These are phyloP conservation scores for Neocrepidodera transversa DNA, from an alignment of 2,888 invertebrate species.

Conservation along the genomic window DNA sequence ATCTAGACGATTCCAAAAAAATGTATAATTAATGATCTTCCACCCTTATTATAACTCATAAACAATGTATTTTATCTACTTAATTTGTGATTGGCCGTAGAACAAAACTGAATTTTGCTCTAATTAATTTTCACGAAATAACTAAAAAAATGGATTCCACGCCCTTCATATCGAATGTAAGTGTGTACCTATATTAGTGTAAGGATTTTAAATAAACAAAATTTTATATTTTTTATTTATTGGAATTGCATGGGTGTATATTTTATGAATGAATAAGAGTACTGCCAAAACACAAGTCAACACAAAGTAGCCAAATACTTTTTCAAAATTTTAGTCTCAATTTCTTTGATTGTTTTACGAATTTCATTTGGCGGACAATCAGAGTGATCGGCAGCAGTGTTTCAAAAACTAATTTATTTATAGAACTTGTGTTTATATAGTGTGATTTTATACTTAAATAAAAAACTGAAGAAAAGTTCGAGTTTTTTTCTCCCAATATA, in stretches of 20 bases:
- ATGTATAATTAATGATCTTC: too few species aligned
- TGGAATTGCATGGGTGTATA: constrained; percentile 22
- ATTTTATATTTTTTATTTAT: constrained; percentile 10
- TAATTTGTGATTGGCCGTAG: too few species aligned
- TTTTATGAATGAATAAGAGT: constrained; percentile 39
- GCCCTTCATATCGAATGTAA: constrained; percentile 6
- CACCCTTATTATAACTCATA: too few species aligned
- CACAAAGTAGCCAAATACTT: constrained; percentile 45
- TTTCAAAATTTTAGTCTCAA: constrained; percentile 1
- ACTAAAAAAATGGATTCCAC: constrained; percentile 1
- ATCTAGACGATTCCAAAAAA: too few species aligned
- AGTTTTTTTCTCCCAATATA: too few species aligned
- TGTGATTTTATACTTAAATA: constrained; percentile 48
- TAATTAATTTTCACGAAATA: too few species aligned
- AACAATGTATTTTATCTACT: too few species aligned
- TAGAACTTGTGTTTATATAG: constrained; percentile 44
- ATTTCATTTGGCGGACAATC: constrained; percentile 51
- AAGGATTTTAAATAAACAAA: neutral
- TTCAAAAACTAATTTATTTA: constrained; percentile 25
- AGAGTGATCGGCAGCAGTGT: constrained; percentile 39
- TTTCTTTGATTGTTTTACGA: constrained; percentile 19
- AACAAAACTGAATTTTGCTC: too few species aligned
- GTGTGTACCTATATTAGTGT: constrained; percentile 1
- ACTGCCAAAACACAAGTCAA: constrained; percentile 45
- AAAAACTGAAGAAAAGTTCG: constrained; percentile 31